A percentile compares a stretch with the other conserved stretches of the same genome.
Evolutionary conservation across 2,113 vertebrate genomes (phyloP).

Genomic region (Hydrolagus affinis): DNA sequence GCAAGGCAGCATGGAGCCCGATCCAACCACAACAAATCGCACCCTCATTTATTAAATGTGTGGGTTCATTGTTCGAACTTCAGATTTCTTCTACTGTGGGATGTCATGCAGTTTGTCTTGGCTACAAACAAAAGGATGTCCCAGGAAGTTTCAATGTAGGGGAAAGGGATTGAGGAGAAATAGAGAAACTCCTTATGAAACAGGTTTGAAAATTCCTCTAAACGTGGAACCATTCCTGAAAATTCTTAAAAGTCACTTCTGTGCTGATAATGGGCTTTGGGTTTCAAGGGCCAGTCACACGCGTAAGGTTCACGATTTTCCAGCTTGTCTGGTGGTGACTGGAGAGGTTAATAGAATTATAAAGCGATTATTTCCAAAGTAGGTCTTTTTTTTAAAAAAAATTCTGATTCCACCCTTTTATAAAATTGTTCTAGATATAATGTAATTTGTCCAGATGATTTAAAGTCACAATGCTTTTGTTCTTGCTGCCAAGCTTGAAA

Average conservation of each 20-base stretch:
- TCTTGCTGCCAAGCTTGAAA: conserved; percentile 40
- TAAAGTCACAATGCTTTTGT: background rate
- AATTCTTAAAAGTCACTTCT: background rate
- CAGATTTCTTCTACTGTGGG: no score
- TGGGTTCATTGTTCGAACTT: no score
- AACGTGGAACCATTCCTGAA: background rate
- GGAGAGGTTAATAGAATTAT: no score
- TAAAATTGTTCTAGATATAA: background rate
- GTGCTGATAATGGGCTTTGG: background rate
- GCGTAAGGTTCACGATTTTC: background rate
- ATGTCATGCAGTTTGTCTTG: no score
- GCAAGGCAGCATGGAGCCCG: no score
- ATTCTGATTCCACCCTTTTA: background rate
- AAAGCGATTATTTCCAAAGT: background rate
- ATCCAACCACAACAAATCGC: no score
- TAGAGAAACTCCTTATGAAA: background rate
- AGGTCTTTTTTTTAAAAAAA: no score
- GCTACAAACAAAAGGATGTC: no score
- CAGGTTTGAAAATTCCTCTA: background rate
- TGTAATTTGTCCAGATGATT: background rate
- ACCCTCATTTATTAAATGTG: no score
- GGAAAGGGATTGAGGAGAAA: background rate
- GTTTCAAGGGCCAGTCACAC: background rate
- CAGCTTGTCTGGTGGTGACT: background rate
- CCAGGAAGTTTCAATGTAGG: no score